These are phyloP conservation scores for Lithobates sylvaticus DNA, from an alignment of 2,797 vertebrate genomes.

Conservation along the genomic window DNA sequence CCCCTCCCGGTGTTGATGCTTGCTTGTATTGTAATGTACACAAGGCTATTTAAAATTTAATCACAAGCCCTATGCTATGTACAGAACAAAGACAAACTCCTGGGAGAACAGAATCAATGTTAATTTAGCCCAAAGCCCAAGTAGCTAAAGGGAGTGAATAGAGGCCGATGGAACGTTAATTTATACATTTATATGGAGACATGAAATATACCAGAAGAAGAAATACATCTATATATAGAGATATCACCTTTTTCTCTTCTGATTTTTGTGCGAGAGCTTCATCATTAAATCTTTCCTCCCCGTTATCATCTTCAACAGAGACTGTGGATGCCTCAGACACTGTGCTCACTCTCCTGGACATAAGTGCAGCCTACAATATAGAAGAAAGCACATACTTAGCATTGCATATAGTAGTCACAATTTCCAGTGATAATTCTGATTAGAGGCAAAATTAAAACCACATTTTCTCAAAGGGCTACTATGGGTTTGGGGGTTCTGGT, in stretches of 20 bases:
- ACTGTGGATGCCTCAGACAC: slow-evolving; percentile 66
- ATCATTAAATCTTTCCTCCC: not conserved
- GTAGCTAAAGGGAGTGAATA: slow-evolving; percentile 36
- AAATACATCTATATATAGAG: not conserved
- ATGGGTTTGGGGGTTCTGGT: too few relatives aligned
- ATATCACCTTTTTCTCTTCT: slow-evolving; percentile 48
- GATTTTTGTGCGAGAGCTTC: not conserved
- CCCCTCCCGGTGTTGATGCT: slow-evolving; percentile 43
- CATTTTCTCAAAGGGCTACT: too few relatives aligned
- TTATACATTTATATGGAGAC: slow-evolving; percentile 14
- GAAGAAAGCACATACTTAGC: not conserved
- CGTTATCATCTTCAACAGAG: slow-evolving; percentile 66
- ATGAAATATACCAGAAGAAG: slow-evolving; percentile 5
- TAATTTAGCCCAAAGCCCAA: slow-evolving; percentile 56
- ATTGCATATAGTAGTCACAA: too few relatives aligned
- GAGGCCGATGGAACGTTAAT: slow-evolving; percentile 28
- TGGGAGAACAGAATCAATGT: slow-evolving; percentile 58
- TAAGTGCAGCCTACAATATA: not conserved
- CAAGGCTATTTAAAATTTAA: slow-evolving; percentile 62
- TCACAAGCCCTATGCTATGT: slow-evolving; percentile 51
- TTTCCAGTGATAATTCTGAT: too few relatives aligned
- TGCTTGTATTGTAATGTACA: slow-evolving; percentile 51
- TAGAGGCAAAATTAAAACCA: too few relatives aligned
- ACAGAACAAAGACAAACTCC: slow-evolving; percentile 60
- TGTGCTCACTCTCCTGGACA: slow-evolving; percentile 28